Conservation (phyloP, 2,113 vertebrate species). For the Pagrus major region DNA sequence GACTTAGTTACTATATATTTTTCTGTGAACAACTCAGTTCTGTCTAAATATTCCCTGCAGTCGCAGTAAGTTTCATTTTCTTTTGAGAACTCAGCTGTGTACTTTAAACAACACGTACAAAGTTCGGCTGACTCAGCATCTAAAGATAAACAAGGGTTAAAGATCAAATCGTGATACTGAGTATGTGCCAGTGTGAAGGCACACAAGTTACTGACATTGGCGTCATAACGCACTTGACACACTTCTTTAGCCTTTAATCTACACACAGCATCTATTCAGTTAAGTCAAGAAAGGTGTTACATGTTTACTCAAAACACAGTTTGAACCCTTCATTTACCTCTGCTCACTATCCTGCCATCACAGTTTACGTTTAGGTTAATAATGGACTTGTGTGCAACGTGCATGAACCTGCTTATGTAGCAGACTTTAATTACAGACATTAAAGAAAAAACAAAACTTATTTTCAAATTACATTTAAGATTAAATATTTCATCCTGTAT, state of each 20-base stretch:
- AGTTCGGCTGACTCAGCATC: conserved; percentile 43
- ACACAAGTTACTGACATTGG: background rate
- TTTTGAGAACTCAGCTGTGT: background rate
- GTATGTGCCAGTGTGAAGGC: background rate
- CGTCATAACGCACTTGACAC: background rate
- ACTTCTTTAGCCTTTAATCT: background rate
- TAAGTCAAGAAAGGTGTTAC: too few species aligned
- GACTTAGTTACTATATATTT: background rate
- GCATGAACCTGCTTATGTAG: too few species aligned
- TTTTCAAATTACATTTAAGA: too few species aligned
- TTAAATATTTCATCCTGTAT: too few species aligned
- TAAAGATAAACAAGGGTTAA: conserved; percentile 31
- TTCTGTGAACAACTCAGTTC: background rate
- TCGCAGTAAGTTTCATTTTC: conserved; percentile 22
- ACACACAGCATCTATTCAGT: background rate
- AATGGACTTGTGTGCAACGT: too few species aligned
- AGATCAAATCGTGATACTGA: conserved; percentile 23
- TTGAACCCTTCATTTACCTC: too few species aligned
- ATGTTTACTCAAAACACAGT: too few species aligned
- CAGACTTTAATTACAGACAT: too few species aligned
- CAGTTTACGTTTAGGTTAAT: too few species aligned
- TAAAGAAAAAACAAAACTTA: too few species aligned
- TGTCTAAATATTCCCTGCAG: background rate
- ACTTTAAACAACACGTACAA: conserved; percentile 24
- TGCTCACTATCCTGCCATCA: too few species aligned